Base-by-base conservation (phyloP, 2,113 vertebrate species). In the Dunckerocampus dactyliophorus region DNA sequence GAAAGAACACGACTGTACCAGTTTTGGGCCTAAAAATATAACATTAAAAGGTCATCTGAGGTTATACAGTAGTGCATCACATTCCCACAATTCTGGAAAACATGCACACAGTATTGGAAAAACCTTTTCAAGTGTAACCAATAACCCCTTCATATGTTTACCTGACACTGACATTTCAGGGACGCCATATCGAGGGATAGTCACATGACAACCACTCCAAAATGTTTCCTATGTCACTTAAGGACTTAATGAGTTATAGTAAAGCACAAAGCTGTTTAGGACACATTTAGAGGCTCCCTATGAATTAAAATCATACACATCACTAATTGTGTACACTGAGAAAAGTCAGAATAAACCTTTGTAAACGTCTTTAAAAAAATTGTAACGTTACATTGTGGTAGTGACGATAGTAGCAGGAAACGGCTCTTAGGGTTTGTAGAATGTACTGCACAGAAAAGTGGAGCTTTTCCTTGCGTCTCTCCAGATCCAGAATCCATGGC, bases 1-100 rank as follows among this genome's bases (percentile, higher is more conserved):
- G 69, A 31, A n/a, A 92, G 83, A 15, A 90, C 83, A 16, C 51
- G 49, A 9, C 47, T 10, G 75, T 90, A 89, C 91, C 91, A 92
- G 50, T 47, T 21, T 54, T 46, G 65, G 28, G 80, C 69, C 91
- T 92, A 28, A 61, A 0, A 37, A 31, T 1, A n/a, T n/a, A n/a
- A 11, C 22, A 66, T 7, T 3, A 6, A 0, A 55, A 16, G 9
- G 22, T 21, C 12, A 24, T 5, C 8, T 12, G n/a, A 10, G n/a
- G 3, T 50, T 21, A 50, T 50, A 28, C 16, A 55, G 8, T 10
- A n/a, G 3, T 37, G 9, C 6, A 11, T 17, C 11, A 20, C 20
- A 21, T 21, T 6, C n/a, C 14, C 11, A 50, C 20, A 22, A 17
- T 50, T 50, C 20, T 21, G 10, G 14, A 17, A 20, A 12, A n/a